phyloP scores from a whole-genome alignment of 2,888 invertebrate genomes.

The Eutolmus rufibarbis region DNA sequence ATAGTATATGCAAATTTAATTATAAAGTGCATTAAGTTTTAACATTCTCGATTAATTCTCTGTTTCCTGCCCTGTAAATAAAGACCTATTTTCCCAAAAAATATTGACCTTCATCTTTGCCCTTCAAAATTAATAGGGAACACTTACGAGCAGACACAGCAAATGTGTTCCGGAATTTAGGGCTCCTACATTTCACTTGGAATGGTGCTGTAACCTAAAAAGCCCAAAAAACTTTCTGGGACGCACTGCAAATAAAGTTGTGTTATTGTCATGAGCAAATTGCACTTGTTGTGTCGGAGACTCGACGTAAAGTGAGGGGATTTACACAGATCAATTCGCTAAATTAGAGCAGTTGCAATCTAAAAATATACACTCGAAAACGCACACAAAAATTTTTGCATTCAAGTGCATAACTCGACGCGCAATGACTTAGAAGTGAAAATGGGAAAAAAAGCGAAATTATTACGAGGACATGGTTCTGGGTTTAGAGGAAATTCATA shows the following conservation, averaged over 20 bases:
- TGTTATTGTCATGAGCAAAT: not conserved
- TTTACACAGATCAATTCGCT: not conserved
- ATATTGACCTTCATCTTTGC: not conserved
- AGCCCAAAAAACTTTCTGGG: not conserved
- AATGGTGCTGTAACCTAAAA: not conserved
- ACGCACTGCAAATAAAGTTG: not conserved
- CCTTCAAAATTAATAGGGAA: not conserved
- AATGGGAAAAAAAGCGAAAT: not conserved
- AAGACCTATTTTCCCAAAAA: not conserved
- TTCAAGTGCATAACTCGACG: not conserved
- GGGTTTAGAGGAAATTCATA: not conserved
- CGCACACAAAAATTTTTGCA: not conserved
- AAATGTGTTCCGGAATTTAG: not conserved
- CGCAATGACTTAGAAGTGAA: not conserved
- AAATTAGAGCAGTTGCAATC: not conserved
- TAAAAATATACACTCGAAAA: conserved; percentile 1
- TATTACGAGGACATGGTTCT: not conserved
- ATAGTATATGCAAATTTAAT: too few relatives aligned
- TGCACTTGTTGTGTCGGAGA: not conserved
- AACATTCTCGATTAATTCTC: not conserved
- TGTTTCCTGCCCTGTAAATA: not conserved
- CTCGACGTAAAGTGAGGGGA: not conserved
- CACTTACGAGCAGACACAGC: not conserved
- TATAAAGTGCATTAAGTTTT: not conserved
- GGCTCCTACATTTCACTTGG: not conserved